Evolutionary conservation across 2,888 invertebrate genomes (phyloP).

Genomic region (Limnephilus lunatus): DNA sequence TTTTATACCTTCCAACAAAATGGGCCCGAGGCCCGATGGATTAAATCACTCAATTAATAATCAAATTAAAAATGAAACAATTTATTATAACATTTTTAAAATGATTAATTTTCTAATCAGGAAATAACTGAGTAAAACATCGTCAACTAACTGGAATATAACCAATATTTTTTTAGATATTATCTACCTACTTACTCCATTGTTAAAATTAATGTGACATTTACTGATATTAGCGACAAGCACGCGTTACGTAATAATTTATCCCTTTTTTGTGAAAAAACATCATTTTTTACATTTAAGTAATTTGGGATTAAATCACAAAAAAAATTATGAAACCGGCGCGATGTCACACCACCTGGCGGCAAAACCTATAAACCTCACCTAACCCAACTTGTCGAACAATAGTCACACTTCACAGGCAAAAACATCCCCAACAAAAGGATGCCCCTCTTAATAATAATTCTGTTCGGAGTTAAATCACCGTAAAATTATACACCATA

Average conservation of each 20-base stretch:
- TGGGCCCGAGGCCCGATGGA: no score
- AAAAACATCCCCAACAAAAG: conserved; percentile 32
- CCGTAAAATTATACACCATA: conserved; percentile 59
- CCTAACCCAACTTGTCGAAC: neutral
- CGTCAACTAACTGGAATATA: neutral
- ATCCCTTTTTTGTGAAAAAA: conserved; percentile 4
- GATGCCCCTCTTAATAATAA: conserved; percentile 31
- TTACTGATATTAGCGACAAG: neutral
- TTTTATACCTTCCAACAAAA: no score
- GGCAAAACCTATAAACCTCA: neutral
- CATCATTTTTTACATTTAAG: neutral
- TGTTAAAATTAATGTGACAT: neutral
- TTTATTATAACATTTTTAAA: no score
- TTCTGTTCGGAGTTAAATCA: conserved; percentile 55
- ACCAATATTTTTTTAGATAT: neutral
- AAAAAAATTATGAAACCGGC: neutral
- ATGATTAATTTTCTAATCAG: no score
- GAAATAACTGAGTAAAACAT: neutral
- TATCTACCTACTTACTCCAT: neutral
- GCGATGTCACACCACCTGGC: conserved; percentile 52
- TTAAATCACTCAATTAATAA: no score
- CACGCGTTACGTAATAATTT: neutral
- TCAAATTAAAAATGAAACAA: no score
- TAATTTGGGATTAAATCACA: neutral
- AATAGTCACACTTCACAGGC: conserved; percentile 44